Conservation (phyloP, 2,888 invertebrate genomes). For the Volucella inflata region DNA sequence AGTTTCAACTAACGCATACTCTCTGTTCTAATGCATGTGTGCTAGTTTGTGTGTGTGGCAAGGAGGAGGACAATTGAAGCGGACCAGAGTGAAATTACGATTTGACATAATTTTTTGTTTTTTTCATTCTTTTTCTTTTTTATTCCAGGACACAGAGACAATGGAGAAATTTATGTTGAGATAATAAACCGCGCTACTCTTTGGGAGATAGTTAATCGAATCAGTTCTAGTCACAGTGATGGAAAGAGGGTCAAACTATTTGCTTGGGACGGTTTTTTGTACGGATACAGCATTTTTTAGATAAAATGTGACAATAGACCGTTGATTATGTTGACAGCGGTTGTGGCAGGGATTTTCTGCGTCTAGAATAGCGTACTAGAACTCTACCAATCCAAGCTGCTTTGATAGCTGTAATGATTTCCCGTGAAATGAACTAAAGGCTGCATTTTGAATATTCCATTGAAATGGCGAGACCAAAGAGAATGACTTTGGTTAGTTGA, state of each 20-base stretch:
- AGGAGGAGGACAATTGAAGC: slow-evolving; percentile 46
- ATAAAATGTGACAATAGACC: too few species aligned
- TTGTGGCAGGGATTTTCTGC: too few species aligned
- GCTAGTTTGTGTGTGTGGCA: not conserved
- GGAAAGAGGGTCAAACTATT: slow-evolving; percentile 16
- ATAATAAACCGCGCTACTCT: slow-evolving; percentile 59
- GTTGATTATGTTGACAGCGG: too few species aligned
- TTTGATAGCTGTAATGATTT: too few species aligned
- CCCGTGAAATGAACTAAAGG: too few species aligned
- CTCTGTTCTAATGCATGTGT: not conserved
- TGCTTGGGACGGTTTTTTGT: too few species aligned
- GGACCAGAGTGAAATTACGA: slow-evolving; percentile 64
- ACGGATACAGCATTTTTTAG: too few species aligned
- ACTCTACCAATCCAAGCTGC: too few species aligned
- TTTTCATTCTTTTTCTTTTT: slow-evolving; percentile 15
- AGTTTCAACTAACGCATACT: slow-evolving; percentile 66
- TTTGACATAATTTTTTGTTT: slow-evolving; percentile 41
- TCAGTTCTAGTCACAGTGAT: not conserved
- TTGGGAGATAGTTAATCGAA: slow-evolving; percentile 48
- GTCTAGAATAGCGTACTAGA: too few species aligned
- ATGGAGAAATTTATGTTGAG: slow-evolving; percentile 56
- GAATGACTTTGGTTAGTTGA: too few species aligned
- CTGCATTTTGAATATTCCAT: too few species aligned
- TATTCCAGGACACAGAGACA: slow-evolving; percentile 42
- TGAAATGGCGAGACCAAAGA: too few species aligned